Conservation (phyloP, 2,113 vertebrate species). For the Illadopsis cleaveri region DNA sequence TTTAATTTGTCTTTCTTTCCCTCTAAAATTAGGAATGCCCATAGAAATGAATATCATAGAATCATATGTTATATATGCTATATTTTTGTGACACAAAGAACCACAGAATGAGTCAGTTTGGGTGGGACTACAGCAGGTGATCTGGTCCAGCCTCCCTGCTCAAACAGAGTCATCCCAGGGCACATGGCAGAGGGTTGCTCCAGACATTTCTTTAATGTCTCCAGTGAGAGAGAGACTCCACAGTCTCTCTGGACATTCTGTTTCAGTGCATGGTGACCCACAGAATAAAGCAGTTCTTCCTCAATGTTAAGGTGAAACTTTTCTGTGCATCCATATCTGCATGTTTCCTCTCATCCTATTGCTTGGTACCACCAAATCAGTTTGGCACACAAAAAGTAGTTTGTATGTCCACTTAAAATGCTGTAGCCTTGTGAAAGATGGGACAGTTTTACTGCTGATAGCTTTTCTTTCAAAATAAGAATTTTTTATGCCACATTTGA, state of each 20-base stretch:
- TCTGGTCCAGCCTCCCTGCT: not conserved
- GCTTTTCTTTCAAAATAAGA: not conserved
- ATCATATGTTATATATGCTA: rapidly evolving
- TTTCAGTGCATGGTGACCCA: rapidly evolving
- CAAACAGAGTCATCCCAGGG: not conserved
- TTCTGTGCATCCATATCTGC: rapidly evolving
- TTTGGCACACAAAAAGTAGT: not conserved
- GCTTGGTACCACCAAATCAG: not conserved
- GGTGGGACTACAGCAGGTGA: not conserved
- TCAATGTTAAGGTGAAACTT: not conserved
- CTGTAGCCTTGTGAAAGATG: not conserved
- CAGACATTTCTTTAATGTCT: not conserved
- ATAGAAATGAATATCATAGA: not conserved
- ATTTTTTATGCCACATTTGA: not conserved
- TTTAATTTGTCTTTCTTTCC: not conserved
- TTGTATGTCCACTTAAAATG: not conserved
- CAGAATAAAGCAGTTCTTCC: not conserved
- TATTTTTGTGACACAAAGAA: not conserved
- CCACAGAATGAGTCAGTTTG: not conserved
- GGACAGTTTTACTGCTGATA: not conserved
- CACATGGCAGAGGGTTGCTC: not conserved
- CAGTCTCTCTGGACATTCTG: not conserved
- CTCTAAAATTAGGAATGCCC: not conserved
- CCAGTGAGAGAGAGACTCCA: too few species aligned
- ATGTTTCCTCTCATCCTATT: rapidly evolving